Evolutionary conservation across 2,888 invertebrate genomes (phyloP).

Genomic region (Parasteatoda lunata): DNA sequence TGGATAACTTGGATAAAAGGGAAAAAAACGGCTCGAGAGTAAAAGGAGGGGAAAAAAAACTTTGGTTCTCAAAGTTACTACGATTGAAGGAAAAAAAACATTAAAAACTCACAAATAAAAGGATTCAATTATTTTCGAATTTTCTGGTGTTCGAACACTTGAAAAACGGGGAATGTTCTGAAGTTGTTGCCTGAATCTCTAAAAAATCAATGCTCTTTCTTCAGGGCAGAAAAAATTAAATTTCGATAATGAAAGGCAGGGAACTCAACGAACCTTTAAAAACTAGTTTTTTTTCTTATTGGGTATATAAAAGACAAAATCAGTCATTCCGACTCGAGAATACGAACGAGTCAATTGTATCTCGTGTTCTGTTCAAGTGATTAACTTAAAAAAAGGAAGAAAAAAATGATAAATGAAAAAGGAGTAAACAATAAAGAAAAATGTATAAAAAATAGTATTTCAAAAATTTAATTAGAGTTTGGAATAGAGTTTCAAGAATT

Average conservation of each 20-base stretch:
- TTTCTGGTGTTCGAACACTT: constrained; percentile 45
- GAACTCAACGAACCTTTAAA: constrained; percentile 44
- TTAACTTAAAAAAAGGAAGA: too few relatives aligned
- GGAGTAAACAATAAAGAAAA: too few relatives aligned
- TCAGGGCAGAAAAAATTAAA: constrained; percentile 17
- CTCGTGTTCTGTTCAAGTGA: too few relatives aligned
- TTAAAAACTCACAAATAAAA: constrained; percentile 32
- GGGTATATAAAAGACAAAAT: constrained; percentile 11
- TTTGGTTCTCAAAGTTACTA: constrained; percentile 13
- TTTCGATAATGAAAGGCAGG: constrained; percentile 44
- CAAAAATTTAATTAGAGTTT: too few relatives aligned
- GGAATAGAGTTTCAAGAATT: too few relatives aligned
- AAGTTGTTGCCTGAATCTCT: constrained; percentile 4
- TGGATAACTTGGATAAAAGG: not conserved
- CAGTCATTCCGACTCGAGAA: not conserved
- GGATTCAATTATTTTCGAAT: constrained; percentile 63
- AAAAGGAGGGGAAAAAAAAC: constrained; percentile 3
- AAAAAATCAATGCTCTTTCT: constrained; percentile 41
- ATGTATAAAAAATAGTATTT: too few relatives aligned
- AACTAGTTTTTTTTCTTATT: constrained; percentile 14
- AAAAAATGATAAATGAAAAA: too few relatives aligned
- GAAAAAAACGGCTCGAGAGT: too few relatives aligned
- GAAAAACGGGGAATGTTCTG: constrained; percentile 1
- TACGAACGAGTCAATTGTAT: too few relatives aligned
- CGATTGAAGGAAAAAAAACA: constrained; percentile 18